Conservation (phyloP, 2,797 vertebrate species). For the Erethizon dorsatum region DNA sequence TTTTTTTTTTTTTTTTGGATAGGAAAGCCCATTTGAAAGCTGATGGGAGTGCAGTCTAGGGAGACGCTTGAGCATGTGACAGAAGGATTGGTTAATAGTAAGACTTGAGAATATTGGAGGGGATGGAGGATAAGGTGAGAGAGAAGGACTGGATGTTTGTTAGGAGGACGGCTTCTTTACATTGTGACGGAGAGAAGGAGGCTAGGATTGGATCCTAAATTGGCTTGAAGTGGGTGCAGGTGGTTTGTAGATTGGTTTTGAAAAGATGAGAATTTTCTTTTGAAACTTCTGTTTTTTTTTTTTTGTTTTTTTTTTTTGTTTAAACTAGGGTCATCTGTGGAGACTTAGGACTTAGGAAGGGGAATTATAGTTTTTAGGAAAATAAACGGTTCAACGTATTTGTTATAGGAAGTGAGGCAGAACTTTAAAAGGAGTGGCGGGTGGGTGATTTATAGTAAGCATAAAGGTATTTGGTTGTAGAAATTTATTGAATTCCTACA, state of each 20-base stretch:
- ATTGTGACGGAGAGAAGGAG: neutral
- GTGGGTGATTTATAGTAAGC: neutral
- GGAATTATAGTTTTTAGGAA: neutral
- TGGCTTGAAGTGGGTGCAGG: neutral
- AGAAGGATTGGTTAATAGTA: neutral
- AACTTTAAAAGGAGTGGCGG: neutral
- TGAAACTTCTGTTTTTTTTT: neutral
- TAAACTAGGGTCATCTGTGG: constrained; percentile 6
- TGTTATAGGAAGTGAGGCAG: neutral
- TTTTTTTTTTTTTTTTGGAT: neutral
- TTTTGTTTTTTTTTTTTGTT: too few species aligned
- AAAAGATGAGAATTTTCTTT: neutral
- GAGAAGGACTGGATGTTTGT: neutral
- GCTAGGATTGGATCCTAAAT: neutral
- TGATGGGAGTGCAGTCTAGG: neutral
- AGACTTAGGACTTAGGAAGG: constrained; percentile 1
- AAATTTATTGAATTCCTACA: neutral
- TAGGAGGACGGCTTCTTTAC: neutral
- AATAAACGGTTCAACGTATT: neutral
- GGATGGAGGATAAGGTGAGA: neutral
- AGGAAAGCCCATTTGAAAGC: neutral
- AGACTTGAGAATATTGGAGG: neutral
- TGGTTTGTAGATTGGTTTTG: neutral
- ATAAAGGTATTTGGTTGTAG: neutral
- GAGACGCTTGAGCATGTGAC: neutral